Evolutionary conservation across 1,140 invertebrate genomes (phyloP).

Genomic region (Drosophila lini): DNA sequence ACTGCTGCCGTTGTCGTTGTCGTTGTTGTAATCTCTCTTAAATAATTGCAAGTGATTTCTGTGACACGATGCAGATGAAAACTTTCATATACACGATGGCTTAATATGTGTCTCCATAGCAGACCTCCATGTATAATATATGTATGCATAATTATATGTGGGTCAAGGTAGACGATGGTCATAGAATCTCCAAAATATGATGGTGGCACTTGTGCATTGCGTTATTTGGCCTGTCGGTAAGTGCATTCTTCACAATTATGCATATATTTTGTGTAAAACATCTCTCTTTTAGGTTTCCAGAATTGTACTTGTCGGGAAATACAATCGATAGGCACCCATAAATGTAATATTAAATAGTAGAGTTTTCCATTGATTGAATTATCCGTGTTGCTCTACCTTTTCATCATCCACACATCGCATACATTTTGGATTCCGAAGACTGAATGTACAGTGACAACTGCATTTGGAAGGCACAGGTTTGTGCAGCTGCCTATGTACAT

Average conservation of each 20-base stretch:
- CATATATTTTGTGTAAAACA: not conserved
- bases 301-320: conserved; percentile 3
- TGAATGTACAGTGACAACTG: conserved; percentile 23
- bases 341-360: conserved; percentile 8
- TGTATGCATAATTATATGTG: conserved; percentile 27
- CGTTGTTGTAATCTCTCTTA: not conserved
- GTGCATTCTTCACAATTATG: not conserved
- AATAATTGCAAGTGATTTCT: conserved; percentile 20
- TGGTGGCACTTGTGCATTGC: conserved; percentile 18
- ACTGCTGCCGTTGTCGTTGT: not conserved
- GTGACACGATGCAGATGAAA: conserved; percentile 3
- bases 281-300: conserved; percentile 1
- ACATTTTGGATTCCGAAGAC: conserved; percentile 29
- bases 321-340: conserved; percentile 9
- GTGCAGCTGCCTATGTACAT: not conserved
- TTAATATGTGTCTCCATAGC: conserved; percentile 3
- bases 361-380: conserved; percentile 12
- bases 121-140: conserved; percentile 15
- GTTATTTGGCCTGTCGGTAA: conserved; percentile 20
- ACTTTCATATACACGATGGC: not conserved
- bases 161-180: conserved; percentile 30
- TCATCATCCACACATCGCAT: not conserved
- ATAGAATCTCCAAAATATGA: conserved; percentile 22
- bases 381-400: conserved; percentile 1
- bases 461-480: conserved; percentile 21